A percentile compares a stretch with the other conserved stretches of the same genome.
phyloP scores from a whole-genome alignment of 1,140 invertebrate genomes.

The Trypoxylus dichotomus region DNA sequence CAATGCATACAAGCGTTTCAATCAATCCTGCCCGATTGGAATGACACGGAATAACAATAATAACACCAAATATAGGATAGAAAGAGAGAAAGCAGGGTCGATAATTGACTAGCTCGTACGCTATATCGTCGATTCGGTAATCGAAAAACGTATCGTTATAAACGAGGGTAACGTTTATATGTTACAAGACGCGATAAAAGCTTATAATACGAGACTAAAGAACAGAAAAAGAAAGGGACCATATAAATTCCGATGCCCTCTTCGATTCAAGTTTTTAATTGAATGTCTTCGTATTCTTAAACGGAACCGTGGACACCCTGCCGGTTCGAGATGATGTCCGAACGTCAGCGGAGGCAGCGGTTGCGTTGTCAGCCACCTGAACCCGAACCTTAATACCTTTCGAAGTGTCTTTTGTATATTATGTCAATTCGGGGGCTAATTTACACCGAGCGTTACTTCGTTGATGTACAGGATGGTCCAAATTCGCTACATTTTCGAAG shows the following conservation, averaged over 20 bases:
- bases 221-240: not conserved
- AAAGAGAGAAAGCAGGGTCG: too few relatives aligned
- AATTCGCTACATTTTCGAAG: too few relatives aligned
- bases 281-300: not conserved
- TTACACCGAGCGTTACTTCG: not conserved
- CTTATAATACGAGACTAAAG: not conserved
- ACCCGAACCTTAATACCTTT: not conserved
- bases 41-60: not conserved
- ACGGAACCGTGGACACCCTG: not conserved
- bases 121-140: too few relatives aligned
- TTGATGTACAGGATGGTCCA: too few relatives aligned
- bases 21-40: not conserved
- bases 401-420: not conserved
- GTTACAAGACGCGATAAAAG: not conserved
- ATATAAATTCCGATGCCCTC: not conserved
- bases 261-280: conserved; percentile 7
- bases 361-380: not conserved
- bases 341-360: not conserved
- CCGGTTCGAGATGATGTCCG: not conserved
- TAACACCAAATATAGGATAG: not conserved
- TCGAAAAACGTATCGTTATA: not conserved
- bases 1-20: not conserved
- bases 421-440: conserved; percentile 5
- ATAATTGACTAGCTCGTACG: too few relatives aligned
- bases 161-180: not conserved